Conservation (phyloP, 2,888 invertebrate genomes). For the Tillus elongatus region DNA sequence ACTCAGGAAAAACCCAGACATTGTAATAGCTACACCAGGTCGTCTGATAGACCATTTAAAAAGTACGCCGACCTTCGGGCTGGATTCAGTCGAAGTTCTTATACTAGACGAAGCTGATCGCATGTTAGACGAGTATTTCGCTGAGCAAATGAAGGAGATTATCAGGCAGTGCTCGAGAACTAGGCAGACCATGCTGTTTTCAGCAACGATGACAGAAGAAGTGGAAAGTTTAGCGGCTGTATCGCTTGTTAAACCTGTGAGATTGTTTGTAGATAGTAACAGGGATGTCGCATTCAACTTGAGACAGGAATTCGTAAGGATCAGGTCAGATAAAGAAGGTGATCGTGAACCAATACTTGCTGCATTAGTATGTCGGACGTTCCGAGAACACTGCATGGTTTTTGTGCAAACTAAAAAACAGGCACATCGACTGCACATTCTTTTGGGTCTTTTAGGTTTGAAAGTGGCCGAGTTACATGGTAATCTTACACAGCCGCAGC, state of each 20-base stretch:
- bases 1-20: conserved; percentile 83
- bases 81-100: conserved; percentile 84
- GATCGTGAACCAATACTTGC: conserved; percentile 86
- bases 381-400: conserved; percentile 83
- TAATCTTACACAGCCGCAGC: conserved; percentile 89
- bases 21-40: conserved; percentile 97
- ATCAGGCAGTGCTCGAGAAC: conserved; percentile 84
- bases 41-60: conserved; percentile 94
- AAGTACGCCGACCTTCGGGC: conserved; percentile 82
- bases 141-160: conserved; percentile 98
- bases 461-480: conserved; percentile 88
- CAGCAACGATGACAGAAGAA: conserved; percentile 98
- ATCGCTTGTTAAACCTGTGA: conserved; percentile 85
- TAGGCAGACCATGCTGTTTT: conserved; percentile 94
- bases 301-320: conserved; percentile 91
- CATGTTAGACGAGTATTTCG: conserved; percentile 98
- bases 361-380: conserved; percentile 77
- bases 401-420: conserved; percentile 96
- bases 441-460: conserved; percentile 82
- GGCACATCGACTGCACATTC: conserved; percentile 86
- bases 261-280: conserved; percentile 92
- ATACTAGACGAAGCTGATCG: conserved; percentile 73
- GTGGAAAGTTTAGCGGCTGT: conserved; percentile 91
- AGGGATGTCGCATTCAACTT: conserved; percentile 92
- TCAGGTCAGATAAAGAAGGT: conserved; percentile 78